These are phyloP conservation scores for Perca flavescens DNA, from an alignment of 2,113 vertebrate genomes.

Conservation along the genomic window DNA sequence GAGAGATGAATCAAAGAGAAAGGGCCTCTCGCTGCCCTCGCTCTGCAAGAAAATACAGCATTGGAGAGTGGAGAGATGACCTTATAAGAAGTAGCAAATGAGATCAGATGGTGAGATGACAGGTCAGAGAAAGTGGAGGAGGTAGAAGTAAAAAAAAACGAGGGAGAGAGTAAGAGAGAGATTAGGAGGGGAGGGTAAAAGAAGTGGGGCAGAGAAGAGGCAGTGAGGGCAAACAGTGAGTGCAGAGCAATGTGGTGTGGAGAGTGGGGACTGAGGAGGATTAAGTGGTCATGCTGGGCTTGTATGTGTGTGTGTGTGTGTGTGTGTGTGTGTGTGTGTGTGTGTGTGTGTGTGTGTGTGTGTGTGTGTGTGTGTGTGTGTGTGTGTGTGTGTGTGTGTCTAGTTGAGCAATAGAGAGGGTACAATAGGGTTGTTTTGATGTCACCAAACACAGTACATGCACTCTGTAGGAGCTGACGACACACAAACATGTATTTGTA, in stretches of 20 bases:
- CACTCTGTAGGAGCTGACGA: constrained; percentile 22
- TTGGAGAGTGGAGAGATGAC: constrained; percentile 62
- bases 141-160: constrained; percentile 30
- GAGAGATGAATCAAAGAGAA: constrained; percentile 65
- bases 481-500: constrained; percentile 7
- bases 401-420: constrained; percentile 45
- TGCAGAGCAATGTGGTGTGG: constrained; percentile 26
- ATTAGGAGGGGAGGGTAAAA: constrained; percentile 38
- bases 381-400: constrained; percentile 20
- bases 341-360: constrained; percentile 12
- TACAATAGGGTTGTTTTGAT: constrained; percentile 48
- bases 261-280: constrained; percentile 57
- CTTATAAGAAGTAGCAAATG: constrained; percentile 71
- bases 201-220: constrained; percentile 45
- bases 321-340: constrained; percentile 19
- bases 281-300: constrained; percentile 68
- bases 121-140: constrained; percentile 63
- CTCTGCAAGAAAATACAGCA: constrained; percentile 57
- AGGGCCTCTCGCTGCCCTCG: constrained; percentile 55
- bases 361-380: constrained; percentile 18
- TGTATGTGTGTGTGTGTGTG: constrained; percentile 18
- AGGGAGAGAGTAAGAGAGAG: constrained; percentile 19
- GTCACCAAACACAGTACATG: constrained; percentile 45
- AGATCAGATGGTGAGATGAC: constrained; percentile 70
- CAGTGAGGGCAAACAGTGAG: constrained; percentile 54